Base-by-base conservation (phyloP, 2,888 invertebrate species). In the Caenorhabditis sp. region DNA sequence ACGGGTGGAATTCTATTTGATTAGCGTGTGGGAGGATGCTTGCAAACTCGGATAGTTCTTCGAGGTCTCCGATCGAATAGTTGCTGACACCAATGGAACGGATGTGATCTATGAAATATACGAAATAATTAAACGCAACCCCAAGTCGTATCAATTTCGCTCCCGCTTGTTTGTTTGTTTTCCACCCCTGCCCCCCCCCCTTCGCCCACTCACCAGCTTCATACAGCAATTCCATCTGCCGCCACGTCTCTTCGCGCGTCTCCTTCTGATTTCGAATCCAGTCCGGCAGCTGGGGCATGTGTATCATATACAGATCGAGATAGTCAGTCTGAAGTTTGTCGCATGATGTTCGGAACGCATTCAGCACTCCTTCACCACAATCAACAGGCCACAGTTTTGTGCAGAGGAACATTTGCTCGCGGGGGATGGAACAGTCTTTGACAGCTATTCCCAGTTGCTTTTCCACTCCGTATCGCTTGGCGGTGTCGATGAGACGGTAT, bases 1-100 rank as follows among this genome's bases (percentile, higher is more conserved):
- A 92, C 1, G 92, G 92, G 80, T 92, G 92, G 83, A 92, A 92
- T 85, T 92, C 92, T 50, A 90, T 89, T 84, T 92, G 92, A 84
- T 92, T 92, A 20, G 92, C 90, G 62, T 92, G 91, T 2, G 92
- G 92, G 28, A 84, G 71, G 4, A 92, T 83, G 22, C 88, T 85
- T 50, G 90, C 88, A 51, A 87, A 87, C 53, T 91, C 91, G 76
- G 90, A 64, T 15, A 92, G 67, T 35, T 87, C 87, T 65, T 91
- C 89, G 32, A 92, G 78, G 72, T 92, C 91, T 11, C 67, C 65
- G 50, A 89, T 85, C 2, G 84, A 82, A 84, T 91, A 92, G 82
- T 92, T 92, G 71, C 92, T 92, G 5, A 92, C 92, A 20, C 92
- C 92, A 67, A 92, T 92, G 4, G 92, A 89, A 53, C 90, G 87